phyloP scores from a whole-genome alignment of 2,113 vertebrate genomes.

The Pardalotus punctatus region DNA sequence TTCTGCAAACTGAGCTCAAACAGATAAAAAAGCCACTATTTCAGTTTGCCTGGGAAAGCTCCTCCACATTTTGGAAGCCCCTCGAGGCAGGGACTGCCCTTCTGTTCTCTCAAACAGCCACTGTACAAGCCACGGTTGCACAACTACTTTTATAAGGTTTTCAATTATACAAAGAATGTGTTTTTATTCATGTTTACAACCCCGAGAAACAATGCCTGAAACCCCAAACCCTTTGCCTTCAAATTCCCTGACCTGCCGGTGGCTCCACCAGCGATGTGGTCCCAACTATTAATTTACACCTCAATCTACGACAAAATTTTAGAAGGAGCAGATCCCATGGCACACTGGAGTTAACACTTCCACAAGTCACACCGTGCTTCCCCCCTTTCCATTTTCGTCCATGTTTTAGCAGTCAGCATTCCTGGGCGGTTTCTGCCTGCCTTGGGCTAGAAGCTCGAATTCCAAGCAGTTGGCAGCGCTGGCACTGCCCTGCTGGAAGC shows the following conservation, averaged over 20 bases:
- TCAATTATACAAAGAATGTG: not conserved
- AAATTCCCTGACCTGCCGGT: not conserved
- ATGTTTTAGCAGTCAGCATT: not conserved
- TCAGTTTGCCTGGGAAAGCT: slow-evolving; percentile 16
- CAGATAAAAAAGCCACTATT: slow-evolving; percentile 13
- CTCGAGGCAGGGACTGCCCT: slow-evolving; percentile 22
- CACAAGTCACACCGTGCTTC: not conserved
- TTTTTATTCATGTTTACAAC: not conserved
- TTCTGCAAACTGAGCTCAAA: not conserved
- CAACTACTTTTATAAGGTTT: slow-evolving; percentile 1
- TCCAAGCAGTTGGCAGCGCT: not conserved
- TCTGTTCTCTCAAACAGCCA: not conserved
- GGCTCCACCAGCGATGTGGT: not conserved
- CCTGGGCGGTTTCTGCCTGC: not conserved
- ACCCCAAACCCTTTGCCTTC: not conserved
- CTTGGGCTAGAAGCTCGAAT: not conserved
- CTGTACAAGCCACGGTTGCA: slow-evolving; percentile 6
- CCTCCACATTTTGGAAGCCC: slow-evolving; percentile 1
- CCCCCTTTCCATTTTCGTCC: not conserved
- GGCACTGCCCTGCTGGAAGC: not conserved
- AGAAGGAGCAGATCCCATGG: not conserved
- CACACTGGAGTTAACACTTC: not conserved
- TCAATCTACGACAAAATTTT: not conserved
- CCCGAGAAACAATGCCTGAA: slow-evolving; percentile 18
- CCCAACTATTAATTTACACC: not conserved